phyloP scores from a whole-genome alignment of 2,113 vertebrate genomes.

The Saguinus midas region DNA sequence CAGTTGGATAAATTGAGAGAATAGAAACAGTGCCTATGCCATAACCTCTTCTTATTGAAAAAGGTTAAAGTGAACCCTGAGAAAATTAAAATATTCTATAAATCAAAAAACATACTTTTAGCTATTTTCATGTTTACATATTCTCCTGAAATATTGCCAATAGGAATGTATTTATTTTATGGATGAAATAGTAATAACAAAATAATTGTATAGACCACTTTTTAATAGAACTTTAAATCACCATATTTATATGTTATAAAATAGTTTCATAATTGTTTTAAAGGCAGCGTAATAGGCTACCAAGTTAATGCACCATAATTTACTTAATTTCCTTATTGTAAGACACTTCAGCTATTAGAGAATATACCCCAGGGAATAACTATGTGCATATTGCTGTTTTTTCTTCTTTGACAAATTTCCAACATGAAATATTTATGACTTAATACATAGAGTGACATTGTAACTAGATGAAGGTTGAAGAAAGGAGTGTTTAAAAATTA shows the following conservation, averaged over 20 bases:
- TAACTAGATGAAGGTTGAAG: constrained; percentile 71
- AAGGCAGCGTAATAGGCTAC: constrained; percentile 22
- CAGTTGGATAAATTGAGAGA: neutral
- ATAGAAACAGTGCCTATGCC: neutral
- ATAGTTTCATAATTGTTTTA: constrained; percentile 10
- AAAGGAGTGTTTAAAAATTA: constrained; percentile 61
- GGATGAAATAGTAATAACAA: neutral
- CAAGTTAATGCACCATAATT: constrained; percentile 44
- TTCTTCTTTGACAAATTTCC: constrained; percentile 69
- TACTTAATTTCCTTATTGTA: constrained; percentile 61
- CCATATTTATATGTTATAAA: neutral
- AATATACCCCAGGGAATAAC: constrained; percentile 54
- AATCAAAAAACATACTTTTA: neutral
- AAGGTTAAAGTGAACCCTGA: neutral
- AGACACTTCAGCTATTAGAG: constrained; percentile 47
- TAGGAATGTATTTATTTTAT: neutral
- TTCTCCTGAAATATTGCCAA: neutral
- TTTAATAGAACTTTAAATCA: constrained; percentile 6
- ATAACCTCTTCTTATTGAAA: neutral
- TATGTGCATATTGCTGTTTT: constrained; percentile 45
- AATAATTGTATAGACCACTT: neutral
- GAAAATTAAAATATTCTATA: neutral
- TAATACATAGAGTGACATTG: constrained; percentile 72
- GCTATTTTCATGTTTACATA: neutral
- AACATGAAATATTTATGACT: constrained; percentile 76